These are phyloP conservation scores for Uropetala carovei DNA, from an alignment of 2,888 invertebrate genomes.

Conservation along the genomic window DNA sequence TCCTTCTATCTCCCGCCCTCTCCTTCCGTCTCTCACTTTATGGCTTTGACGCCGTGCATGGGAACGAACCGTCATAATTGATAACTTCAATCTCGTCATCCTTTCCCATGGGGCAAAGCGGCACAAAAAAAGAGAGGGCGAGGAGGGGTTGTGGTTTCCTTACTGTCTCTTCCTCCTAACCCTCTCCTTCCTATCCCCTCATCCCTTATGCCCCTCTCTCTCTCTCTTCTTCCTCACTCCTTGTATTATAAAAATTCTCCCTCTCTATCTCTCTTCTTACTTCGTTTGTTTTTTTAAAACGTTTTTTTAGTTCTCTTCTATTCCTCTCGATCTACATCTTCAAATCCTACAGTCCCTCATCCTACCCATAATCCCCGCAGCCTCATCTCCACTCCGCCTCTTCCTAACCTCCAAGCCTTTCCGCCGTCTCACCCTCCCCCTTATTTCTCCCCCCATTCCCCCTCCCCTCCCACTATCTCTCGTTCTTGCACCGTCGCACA, in stretches of 20 bases:
- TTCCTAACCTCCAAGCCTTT: neutral
- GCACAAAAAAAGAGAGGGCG: constrained; percentile 25
- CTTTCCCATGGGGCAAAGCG: constrained; percentile 54
- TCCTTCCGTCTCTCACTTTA: neutral
- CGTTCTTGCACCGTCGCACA: no score
- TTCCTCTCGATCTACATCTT: neutral
- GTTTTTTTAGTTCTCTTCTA: neutral
- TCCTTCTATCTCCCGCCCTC: neutral
- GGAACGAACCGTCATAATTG: constrained; percentile 62
- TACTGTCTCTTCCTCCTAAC: constrained; percentile 32
- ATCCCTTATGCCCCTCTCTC: neutral
- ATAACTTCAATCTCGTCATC: constrained; percentile 62
- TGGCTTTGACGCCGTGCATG: constrained; percentile 61
- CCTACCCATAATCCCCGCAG: neutral
- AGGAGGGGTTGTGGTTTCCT: constrained; percentile 13
- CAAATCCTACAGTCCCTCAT: neutral
- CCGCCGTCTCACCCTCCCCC: neutral
- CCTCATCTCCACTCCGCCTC: neutral
- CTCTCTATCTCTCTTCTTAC: neutral
- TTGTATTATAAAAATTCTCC: neutral
- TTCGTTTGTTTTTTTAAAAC: neutral
- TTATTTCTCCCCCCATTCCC: neutral
- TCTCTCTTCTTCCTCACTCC: neutral
- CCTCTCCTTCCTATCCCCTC: neutral
- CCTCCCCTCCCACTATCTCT: no score